Percentiles rank a stretch among this genome's conserved stretches.
These are phyloP conservation scores for Ageneiosus marmoratus DNA, from an alignment of 2,113 vertebrate genomes.

Conservation along the genomic window DNA sequence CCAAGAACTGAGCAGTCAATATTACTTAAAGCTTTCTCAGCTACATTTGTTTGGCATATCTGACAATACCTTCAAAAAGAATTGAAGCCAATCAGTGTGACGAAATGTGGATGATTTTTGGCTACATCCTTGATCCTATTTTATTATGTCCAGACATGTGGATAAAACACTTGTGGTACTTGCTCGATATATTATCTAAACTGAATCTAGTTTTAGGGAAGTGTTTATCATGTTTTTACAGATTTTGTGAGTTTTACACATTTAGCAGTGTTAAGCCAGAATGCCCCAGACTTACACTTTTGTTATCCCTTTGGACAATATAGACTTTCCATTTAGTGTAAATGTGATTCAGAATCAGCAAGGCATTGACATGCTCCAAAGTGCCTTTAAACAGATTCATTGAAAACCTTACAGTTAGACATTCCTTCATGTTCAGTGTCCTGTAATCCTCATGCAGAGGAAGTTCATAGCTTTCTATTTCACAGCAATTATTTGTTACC, in stretches of 20 bases:
- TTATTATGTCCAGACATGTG: not conserved
- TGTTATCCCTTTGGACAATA: not conserved
- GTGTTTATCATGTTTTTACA: not conserved
- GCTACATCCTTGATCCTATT: not conserved
- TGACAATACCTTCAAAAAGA: not conserved
- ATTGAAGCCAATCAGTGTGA: not conserved
- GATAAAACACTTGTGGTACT: not conserved
- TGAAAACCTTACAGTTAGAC: not conserved
- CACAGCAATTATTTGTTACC: conserved; percentile 10
- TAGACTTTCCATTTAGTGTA: not conserved
- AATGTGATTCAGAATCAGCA: not conserved
- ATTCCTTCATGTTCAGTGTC: not conserved
- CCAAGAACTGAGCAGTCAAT: not conserved
- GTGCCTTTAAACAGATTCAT: not conserved
- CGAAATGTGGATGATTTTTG: not conserved
- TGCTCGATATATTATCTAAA: not conserved
- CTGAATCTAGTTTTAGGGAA: not conserved
- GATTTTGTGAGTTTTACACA: not conserved
- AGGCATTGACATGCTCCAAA: not conserved
- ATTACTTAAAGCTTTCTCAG: not conserved
- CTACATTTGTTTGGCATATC: not conserved
- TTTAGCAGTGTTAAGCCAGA: not conserved
- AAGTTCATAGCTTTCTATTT: not conserved
- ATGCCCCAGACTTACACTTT: not conserved
- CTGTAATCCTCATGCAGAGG: not conserved